Evolutionary conservation across 2,113 vertebrate species (phyloP), one percentile per base, ranked within the genome.

Genomic region (Nerophis lumbriciformis): DNA sequence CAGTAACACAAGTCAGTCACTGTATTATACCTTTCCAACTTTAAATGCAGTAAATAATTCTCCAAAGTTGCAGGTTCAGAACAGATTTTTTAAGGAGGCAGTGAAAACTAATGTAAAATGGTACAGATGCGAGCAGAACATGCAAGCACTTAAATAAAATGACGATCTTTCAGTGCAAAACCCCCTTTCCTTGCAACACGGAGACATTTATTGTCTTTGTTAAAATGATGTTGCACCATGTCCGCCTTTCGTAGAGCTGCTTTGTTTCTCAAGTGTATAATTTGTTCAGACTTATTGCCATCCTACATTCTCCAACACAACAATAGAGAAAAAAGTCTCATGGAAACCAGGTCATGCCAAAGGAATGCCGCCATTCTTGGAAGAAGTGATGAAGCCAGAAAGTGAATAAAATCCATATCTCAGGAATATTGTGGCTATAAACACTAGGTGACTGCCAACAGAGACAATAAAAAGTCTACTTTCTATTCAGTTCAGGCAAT

Each of bases 21-120:
- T 36, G 47, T 63, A 79, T 78, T 68, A 61, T 73, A 72, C 61
- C 59, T 52, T 65, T 81, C 72, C 38, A 66, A 15, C 42, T 50
- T 53, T 84, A 76, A 82, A 74, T 83, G 79, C 77, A 69, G 74
- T 68, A 70, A 48, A 80, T 82, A 79, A 71, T 63, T 81, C 60
- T 73, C 42, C 10, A 37, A 65, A 75, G 66, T 75, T 56, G 81
- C 59, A 79, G 68, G 66, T 48, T 48, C 37, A 56, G 73, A 72
- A 38, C 48, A 64, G 68, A 81, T 78, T 76, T 78, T 76, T 78
- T 71, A 81, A 71, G 52, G 76, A 68, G 69, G 70, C 73, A 72
- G 75, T 80, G 75, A 83, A 78, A 73, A 59, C 71, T 8, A 79
- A 63, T 63, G 62, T 16, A 67, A 69, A 79, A 83, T 78, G 65